phyloP scores from a whole-genome alignment of 1,140 invertebrate species.

The Bombus terrestris region DNA sequence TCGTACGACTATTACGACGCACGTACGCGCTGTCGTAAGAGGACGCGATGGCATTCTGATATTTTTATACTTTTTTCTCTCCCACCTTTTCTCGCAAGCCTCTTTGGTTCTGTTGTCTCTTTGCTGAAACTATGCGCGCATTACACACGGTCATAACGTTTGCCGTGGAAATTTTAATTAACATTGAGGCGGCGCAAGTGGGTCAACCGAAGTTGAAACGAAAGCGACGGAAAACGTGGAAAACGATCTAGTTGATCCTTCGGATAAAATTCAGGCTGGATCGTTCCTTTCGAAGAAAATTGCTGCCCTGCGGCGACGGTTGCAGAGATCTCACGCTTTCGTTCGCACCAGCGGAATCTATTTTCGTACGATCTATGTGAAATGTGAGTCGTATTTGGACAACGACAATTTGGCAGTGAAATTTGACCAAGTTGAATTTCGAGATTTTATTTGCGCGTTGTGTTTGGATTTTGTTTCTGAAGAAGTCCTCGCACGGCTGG shows the following conservation, averaged over 20 bases:
- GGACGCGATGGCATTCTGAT: neutral
- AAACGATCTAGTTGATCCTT: neutral
- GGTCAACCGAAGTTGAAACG: neutral
- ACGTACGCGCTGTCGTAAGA: neutral
- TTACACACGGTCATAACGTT: neutral
- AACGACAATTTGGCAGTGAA: no score
- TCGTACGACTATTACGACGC: neutral
- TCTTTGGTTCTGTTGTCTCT: neutral
- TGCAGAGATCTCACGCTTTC: no score
- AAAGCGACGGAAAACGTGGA: neutral
- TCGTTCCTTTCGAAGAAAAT: no score
- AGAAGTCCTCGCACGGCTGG: no score
- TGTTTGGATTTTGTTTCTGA: no score
- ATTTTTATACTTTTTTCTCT: fast-evolving
- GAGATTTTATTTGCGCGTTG: no score
- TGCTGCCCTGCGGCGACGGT: no score
- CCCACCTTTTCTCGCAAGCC: no score
- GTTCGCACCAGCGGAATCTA: no score
- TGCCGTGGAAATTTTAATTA: constrained; percentile 1
- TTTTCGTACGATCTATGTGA: no score
- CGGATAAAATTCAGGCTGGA: neutral
- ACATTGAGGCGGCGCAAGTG: neutral
- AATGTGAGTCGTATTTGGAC: no score
- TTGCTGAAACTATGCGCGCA: neutral
- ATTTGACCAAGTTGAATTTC: no score